phyloP scores from a whole-genome alignment of 2,797 vertebrate genomes.

The Emys orbicularis region DNA sequence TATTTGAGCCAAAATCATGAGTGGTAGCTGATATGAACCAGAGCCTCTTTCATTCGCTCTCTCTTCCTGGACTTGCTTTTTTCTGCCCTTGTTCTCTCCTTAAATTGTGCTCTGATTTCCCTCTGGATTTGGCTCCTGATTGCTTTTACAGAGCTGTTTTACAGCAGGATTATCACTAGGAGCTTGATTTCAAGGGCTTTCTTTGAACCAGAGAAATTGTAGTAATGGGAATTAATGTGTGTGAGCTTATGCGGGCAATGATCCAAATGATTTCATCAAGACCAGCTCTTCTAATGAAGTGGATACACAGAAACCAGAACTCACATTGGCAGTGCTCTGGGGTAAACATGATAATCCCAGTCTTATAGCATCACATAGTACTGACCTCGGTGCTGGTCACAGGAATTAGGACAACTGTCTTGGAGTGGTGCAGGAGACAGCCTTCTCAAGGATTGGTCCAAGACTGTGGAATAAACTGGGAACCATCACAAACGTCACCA shows the following conservation, averaged over 20 bases:
- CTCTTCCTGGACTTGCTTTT: conserved; percentile 36
- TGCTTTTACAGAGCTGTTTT: conserved; percentile 43
- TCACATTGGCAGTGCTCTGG: background rate
- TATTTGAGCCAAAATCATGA: conserved; percentile 9
- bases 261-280: background rate
- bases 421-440: background rate
- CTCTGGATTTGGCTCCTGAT: background rate
- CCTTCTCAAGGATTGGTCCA: background rate
- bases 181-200: conserved; percentile 7
- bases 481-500: background rate
- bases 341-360: background rate
- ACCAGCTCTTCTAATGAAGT: background rate
- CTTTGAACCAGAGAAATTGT: conserved; percentile 25
- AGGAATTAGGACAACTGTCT: background rate
- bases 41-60: conserved; percentile 14
- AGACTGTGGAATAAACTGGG: background rate
- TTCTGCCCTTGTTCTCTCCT: background rate
- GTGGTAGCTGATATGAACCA: conserved; percentile 51
- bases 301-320: background rate
- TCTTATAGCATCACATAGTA: background rate
- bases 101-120: conserved; percentile 25
- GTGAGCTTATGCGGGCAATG: background rate
- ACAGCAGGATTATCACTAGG: conserved; percentile 14
- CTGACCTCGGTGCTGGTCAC: background rate
- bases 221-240: background rate